Base-by-base conservation (phyloP, 2,113 vertebrate genomes). In the Oncorhynchus nerka region DNA sequence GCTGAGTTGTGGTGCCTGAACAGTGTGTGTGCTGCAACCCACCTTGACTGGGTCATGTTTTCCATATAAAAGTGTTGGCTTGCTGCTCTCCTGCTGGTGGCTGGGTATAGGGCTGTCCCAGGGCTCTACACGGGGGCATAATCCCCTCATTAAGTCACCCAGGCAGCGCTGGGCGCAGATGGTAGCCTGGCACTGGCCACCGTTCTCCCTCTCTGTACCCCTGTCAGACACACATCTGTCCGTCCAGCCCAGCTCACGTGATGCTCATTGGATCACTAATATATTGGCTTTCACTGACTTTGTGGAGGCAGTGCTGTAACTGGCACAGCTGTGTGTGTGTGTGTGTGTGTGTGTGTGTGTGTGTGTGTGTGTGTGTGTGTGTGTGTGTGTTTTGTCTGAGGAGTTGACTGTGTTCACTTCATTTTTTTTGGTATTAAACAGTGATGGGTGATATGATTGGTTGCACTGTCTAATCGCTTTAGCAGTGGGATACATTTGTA, bases 61-160 rank as follows among this genome's bases (percentile, higher is more conserved):
- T 88, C 85, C 89, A 88, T 87, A 90, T 90, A 82, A 88, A 91
- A 86, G 85, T 76, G 49, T 24, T 1, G 66, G 85, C 73, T 77
- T 80, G 71, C 51, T 71, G 79, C 74, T 76, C 74, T 83, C 82
- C 81, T 85, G 87, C 82, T 87, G 83, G 81, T 83, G 83, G 77
- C 73, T 30, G 76, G 81, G 81, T 71, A 57, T 67, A 79, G 85
- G 85, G 79, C 19, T 79, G 87, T 92, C 90, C 84, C 81, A 69
- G 74, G 81, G 77, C 84, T 80, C 78, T 84, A 84, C 79, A 79
- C 79, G 76, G 81, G 84, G 79, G 76, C 71, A 77, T 92, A 92
- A 92, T 93, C 89, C 87, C 83, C 87, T 94, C 89, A 92, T 93
- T 93, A 93, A 83, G 39, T 45, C 28, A 83, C 82, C 86, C 79